phyloP scores from a whole-genome alignment of 2,888 invertebrate genomes.

The Drosophila bunnanda region DNA sequence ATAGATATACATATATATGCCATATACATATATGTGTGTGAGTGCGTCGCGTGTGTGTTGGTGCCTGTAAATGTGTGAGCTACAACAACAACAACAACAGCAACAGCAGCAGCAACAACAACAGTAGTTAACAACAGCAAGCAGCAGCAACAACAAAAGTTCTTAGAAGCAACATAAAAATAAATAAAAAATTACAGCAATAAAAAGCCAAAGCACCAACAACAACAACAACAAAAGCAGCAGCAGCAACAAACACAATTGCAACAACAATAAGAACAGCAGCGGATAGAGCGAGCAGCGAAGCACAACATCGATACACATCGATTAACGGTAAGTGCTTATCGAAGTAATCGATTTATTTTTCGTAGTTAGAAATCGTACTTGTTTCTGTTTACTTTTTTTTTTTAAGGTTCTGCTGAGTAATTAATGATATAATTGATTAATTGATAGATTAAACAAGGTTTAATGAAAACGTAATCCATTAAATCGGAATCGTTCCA shows the following conservation, averaged over 20 bases:
- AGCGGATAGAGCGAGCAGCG: conserved; percentile 54
- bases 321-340: conserved; percentile 77
- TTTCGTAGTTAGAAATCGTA: too few relatives aligned
- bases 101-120: conserved; percentile 44
- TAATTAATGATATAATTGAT: too few relatives aligned
- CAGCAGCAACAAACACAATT: conserved; percentile 42
- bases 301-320: conserved; percentile 75
- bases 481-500: too few relatives aligned
- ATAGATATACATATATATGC: conserved; percentile 26
- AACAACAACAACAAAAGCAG: conserved; percentile 19
- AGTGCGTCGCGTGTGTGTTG: conserved; percentile 60
- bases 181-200: conserved; percentile 28
- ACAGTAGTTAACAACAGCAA: conserved; percentile 29
- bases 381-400: too few relatives aligned
- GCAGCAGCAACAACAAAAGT: conserved; percentile 25
- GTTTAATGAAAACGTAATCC: too few relatives aligned
- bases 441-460: too few relatives aligned
- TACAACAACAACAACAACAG: conserved; percentile 46
- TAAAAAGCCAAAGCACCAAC: conserved; percentile 26
- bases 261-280: conserved; percentile 39
- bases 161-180: conserved; percentile 22
- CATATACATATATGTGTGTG: conserved; percentile 45
- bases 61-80: conserved; percentile 62
- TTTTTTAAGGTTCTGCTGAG: too few relatives aligned
- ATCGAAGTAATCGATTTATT: too few relatives aligned